Conservation (phyloP, 2,888 invertebrate species). For the Thymelicus lineola region DNA sequence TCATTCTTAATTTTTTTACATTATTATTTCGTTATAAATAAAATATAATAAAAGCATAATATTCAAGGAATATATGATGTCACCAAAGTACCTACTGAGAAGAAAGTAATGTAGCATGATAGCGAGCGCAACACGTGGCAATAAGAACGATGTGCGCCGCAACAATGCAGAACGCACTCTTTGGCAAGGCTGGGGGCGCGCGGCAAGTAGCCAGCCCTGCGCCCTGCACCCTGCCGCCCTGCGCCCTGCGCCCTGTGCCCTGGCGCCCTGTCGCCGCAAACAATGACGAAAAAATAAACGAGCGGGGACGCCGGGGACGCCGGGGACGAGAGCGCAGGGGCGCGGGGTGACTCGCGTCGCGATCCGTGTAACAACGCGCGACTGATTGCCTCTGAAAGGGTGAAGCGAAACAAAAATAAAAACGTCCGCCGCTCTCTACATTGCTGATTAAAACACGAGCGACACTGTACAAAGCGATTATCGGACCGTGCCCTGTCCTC, state of each 20-base stretch:
- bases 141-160: no score
- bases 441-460: constrained; percentile 75
- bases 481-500: constrained; percentile 68
- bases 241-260: neutral
- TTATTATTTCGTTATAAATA: no score
- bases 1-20: no score
- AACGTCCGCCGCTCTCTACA: constrained; percentile 52
- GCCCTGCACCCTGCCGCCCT: neutral
- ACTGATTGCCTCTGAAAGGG: constrained; percentile 76
- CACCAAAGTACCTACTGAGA: no score
- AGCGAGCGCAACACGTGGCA: no score
- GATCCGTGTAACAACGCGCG: constrained; percentile 69
- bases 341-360: constrained; percentile 62
- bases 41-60: no score
- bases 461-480: constrained; percentile 75
- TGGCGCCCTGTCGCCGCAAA: constrained; percentile 1
- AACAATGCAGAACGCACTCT: no score
- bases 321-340: constrained; percentile 32
- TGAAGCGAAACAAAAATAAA: constrained; percentile 66
- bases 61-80: no score
- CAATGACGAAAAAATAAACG: constrained; percentile 42
- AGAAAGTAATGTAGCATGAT: no score
- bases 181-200: no score
- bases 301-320: constrained; percentile 32
- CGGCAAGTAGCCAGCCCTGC: neutral